Base-by-base conservation (phyloP, 2,797 vertebrate species). In the Atherinosoma microstoma region DNA sequence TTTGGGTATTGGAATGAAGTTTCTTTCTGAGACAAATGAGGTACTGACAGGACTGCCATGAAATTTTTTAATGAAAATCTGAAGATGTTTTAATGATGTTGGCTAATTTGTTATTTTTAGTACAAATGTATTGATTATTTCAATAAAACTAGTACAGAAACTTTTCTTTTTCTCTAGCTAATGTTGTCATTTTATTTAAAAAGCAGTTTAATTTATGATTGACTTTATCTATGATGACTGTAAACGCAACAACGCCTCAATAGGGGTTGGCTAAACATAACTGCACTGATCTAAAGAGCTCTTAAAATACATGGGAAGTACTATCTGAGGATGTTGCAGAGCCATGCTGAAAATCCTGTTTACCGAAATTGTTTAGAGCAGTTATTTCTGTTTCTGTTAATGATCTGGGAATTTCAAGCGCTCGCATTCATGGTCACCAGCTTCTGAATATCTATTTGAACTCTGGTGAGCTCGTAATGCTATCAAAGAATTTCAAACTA, bases 1-100 rank as follows among this genome's bases (percentile, higher is more conserved):
- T 78, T 20, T 11, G 30, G 51, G 64, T 63, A 65, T 80, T 78
- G 59, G 24, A 72, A 67, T 58, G 32, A 59, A 81, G 72, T 58
- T 56, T 8, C 18, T 74, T 65, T 71, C 58, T 58, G 47, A 71
- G 66, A 66, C 29, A 70, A 71, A 42, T 34, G 58, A 51, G 47
- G 47, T 22, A 22, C 10, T 22, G 47, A 51, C 47, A 22, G 9
- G 47, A 51, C 8, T 22, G 22, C 20, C 47, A 22, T 51, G 9
- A 51, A 22, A 51, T 22, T 12, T 22, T 3, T 11, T 22, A 11
- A 51, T 51, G 20, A 51, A 51, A 51, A 8, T 22, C 47, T 51
- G n/a, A 51, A 8, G 20, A 70, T 51, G 45, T 24, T 53, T 59
- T 29, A 6, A 30, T 51, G 10, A 51, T 2, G 62, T 65, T 70